These are phyloP conservation scores for Drosophila setifemur DNA, from an alignment of 1,140 invertebrate species.

Conservation along the genomic window DNA sequence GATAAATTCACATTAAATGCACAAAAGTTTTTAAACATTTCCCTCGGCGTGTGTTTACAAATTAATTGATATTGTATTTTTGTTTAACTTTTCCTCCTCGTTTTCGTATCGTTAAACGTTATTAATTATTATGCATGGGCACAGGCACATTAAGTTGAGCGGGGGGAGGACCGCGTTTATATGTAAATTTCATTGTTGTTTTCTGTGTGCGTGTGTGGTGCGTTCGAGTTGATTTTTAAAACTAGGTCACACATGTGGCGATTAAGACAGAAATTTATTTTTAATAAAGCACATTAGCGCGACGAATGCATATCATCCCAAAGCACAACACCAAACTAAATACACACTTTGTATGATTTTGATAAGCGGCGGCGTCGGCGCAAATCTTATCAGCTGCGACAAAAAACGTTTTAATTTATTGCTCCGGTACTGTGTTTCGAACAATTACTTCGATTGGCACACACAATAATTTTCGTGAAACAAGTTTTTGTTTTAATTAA, in stretches of 20 bases:
- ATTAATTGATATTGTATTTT: slow-evolving; percentile 62
- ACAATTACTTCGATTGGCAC: slow-evolving; percentile 31
- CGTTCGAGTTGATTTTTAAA: slow-evolving; percentile 50
- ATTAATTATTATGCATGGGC: slow-evolving; percentile 70
- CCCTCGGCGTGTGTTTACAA: slow-evolving; percentile 23
- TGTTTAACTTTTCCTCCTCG: slow-evolving; percentile 29
- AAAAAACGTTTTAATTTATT: slow-evolving; percentile 34
- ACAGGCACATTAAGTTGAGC: slow-evolving; percentile 7
- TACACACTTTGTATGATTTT: slow-evolving; percentile 51
- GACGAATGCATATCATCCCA: slow-evolving; percentile 29
- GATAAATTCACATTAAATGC: slow-evolving; percentile 41
- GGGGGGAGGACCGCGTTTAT: slow-evolving; percentile 37
- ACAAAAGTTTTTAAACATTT: slow-evolving; percentile 51
- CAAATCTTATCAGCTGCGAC: slow-evolving; percentile 60
- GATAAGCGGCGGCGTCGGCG: slow-evolving; percentile 47
- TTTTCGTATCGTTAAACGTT: slow-evolving; percentile 20
- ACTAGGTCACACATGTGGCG: slow-evolving; percentile 75
- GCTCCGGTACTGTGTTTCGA: background rate
- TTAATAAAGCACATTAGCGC: slow-evolving; percentile 32
- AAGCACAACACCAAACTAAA: slow-evolving; percentile 35
- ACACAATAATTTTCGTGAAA: slow-evolving; percentile 33
- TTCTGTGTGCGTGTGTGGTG: slow-evolving; percentile 18
- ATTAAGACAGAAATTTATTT: slow-evolving; percentile 70
- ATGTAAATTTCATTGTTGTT: slow-evolving; percentile 72
- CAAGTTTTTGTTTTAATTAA: slow-evolving; percentile 38